Evolutionary conservation across 1,140 invertebrate genomes (phyloP).

Genomic region (Apis mellifera): Amel_HAv3.1 CM009939.2:9022001-9022500

Average conservation of each 20-base stretch:
- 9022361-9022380: constrained; percentile 26
- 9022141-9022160: not conserved
- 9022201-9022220: constrained; percentile 7
- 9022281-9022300: not conserved
- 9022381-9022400: constrained; percentile 17
- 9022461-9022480: not conserved
- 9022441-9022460: constrained; percentile 20
- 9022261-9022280: constrained; percentile 12
- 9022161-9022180: not conserved
- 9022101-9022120: too few relatives aligned
- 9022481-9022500: not conserved
- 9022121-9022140: not conserved
- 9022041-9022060: constrained; percentile 16
- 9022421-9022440: constrained; percentile 13
- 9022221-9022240: not conserved
- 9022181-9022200: not conserved
- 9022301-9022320: not conserved
- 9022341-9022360: not conserved
- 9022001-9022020: not conserved
- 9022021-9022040: not conserved
- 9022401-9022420: constrained; percentile 6
- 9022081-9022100: constrained; percentile 8
- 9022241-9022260: not conserved
- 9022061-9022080: constrained; percentile 5
- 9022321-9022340: too few relatives aligned